phyloP scores from a whole-genome alignment of 2,113 vertebrate genomes.

The Silurus meridionalis region DNA sequence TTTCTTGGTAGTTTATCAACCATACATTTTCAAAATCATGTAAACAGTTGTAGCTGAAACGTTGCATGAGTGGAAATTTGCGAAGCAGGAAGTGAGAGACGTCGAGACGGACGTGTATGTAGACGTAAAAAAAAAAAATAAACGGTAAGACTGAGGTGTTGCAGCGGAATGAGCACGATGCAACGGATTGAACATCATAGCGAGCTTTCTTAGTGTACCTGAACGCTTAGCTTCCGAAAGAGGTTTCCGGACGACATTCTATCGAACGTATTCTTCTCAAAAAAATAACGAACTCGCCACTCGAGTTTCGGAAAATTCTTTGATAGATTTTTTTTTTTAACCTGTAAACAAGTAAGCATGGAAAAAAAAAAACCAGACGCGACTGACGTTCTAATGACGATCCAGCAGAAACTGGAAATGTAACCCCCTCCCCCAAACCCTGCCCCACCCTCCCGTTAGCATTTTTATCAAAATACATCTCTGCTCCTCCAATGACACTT shows the following conservation, averaged over 20 bases:
- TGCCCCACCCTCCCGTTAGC: too few relatives aligned
- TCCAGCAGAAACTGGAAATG: constrained; percentile 6
- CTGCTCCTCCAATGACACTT: constrained; percentile 27
- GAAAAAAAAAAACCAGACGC: neutral
- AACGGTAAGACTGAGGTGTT: too few relatives aligned
- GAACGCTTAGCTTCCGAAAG: constrained; percentile 40
- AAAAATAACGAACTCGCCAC: constrained; percentile 29
- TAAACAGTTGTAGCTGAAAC: constrained; percentile 97
- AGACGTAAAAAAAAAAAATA: too few relatives aligned
- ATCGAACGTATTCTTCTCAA: constrained; percentile 2
- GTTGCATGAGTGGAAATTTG: constrained; percentile 51
- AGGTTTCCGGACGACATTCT: constrained; percentile 48
- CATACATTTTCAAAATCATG: constrained; percentile 78
- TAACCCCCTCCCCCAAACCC: neutral
- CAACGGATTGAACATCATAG: constrained; percentile 34
- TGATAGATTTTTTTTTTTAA: neutral
- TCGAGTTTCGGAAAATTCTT: neutral
- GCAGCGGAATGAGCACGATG: constrained; percentile 20
- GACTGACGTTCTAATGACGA: neutral
- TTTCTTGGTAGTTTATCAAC: constrained; percentile 76
- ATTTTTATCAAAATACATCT: constrained; percentile 13
- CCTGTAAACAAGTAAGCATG: constrained; percentile 35
- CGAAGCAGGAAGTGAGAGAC: constrained; percentile 14
- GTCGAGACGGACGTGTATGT: neutral
- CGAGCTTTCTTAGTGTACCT: constrained; percentile 46